Evolutionary conservation across 2,113 vertebrate species (phyloP).

Genomic region (Ovis canadensis): DNA sequence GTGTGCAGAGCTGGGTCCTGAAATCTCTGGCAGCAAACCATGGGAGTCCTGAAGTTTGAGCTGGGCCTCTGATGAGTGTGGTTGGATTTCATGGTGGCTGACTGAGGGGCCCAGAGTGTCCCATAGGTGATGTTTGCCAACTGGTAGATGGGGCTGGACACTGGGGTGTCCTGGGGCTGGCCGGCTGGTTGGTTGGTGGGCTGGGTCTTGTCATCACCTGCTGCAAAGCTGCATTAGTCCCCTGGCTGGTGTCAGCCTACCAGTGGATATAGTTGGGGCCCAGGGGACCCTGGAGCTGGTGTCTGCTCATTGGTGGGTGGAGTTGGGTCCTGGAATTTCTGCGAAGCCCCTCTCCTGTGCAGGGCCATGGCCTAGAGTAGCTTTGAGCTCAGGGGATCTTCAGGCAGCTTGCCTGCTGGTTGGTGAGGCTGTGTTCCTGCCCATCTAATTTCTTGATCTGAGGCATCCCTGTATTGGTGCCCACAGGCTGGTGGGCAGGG

Average conservation of each 20-base stretch:
- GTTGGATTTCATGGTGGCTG: not conserved
- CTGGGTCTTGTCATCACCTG: not conserved
- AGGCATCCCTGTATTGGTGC: not conserved
- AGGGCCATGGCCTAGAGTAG: not conserved
- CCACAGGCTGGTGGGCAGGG: not conserved
- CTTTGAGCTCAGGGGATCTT: not conserved
- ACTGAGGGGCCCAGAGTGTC: not conserved
- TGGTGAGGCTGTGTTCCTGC: not conserved
- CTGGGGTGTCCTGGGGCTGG: not conserved
- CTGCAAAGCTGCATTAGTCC: not conserved
- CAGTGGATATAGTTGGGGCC: not conserved
- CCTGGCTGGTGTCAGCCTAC: not conserved
- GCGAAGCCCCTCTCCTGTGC: not conserved
- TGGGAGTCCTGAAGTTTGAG: not conserved
- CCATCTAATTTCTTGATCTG: not conserved
- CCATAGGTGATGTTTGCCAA: not conserved
- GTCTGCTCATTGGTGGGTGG: not conserved
- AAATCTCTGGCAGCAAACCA: not conserved
- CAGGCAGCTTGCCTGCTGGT: not conserved
- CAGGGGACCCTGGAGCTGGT: not conserved
- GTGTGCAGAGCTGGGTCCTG: not conserved
- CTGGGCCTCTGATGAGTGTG: not conserved
- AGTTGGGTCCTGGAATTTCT: not conserved
- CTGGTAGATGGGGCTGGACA: not conserved
- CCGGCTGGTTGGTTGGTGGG: not conserved